Base-by-base conservation (phyloP, 1,140 invertebrate species). In the Andricus grossulariae region DNA sequence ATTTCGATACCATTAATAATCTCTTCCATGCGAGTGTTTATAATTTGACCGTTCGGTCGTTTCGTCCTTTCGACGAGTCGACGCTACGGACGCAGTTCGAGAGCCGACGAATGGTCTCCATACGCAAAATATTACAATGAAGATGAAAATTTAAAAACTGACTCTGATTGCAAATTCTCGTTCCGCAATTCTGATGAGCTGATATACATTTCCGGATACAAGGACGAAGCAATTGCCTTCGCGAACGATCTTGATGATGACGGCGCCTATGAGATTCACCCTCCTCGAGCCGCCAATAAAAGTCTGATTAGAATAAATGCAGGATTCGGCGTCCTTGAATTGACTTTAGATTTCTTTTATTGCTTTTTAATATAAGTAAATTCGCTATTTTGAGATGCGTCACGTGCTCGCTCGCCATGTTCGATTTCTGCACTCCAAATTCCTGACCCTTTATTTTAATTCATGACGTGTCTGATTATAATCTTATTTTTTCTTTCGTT, bases 241-340 rank as follows among this genome's bases (percentile, higher is more conserved):
- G 60, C 25, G 60, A 39, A 32, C 60, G 32, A 66, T 66, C 25
- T 66, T 66, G 60, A 66, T 66, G 39, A 66, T 66, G 25, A 66
- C 60, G 60, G 60, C 60, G 60, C 60, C 60, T 66, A 66, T 66
- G 60, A 66, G 60, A 66, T 66, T 66, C 60, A 66, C 25, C 60
- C 60, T 39, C 60, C 60, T 66, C 60, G 25, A 66, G 60, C 60
- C 25, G 60, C 60, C 60, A 66, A 66, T 66, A 66, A 66, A 66
- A 66, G 60, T 66, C 60, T 66, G 60, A 66, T 66, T 66, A 66
- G 60, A 66, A 32, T 66, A 66, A 66, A 66, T 39, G 25, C 60
- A 66, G 60, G 60, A 66, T 66, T 66, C 15, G 60, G 60, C 60
- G 39, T 66, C 25, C 25, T 66, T 21, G 32, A 66, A 25, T 39